Conservation (phyloP, 2,888 invertebrate genomes). For the Gibbula magus region DNA sequence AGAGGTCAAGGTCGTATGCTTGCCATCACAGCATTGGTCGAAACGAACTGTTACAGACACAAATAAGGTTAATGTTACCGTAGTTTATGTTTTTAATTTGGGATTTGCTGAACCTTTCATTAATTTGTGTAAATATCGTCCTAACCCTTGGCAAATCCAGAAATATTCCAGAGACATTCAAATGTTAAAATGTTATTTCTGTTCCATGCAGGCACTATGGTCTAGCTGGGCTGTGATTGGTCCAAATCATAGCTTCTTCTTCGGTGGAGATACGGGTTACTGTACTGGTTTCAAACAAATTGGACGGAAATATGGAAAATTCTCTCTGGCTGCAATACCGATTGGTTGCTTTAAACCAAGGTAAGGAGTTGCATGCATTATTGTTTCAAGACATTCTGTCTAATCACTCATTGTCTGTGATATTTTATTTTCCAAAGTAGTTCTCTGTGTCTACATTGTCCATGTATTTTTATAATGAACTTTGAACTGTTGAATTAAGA, state of each 20-base stretch:
- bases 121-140: too few relatives aligned
- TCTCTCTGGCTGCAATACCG: conserved; percentile 78
- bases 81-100: too few relatives aligned
- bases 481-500: too few relatives aligned
- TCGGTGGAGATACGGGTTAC: conserved; percentile 78
- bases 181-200: neutral
- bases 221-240: conserved; percentile 77
- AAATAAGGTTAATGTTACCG: conserved; percentile 70
- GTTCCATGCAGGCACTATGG: conserved; percentile 75
- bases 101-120: too few relatives aligned
- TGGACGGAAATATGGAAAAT: conserved; percentile 76
- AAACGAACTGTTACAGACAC: conserved; percentile 73
- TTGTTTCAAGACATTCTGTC: too few relatives aligned
- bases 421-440: too few relatives aligned
- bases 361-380: conserved; percentile 51
- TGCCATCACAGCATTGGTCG: conserved; percentile 78
- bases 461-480: too few relatives aligned
- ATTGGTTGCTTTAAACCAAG: conserved; percentile 78
- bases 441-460: too few relatives aligned
- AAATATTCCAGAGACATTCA: too few relatives aligned
- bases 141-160: too few relatives aligned
- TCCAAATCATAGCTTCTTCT: conserved; percentile 75
- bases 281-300: conserved; percentile 76
- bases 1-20: conserved; percentile 71
- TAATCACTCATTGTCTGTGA: too few relatives aligned